Evolutionary conservation across 2,888 invertebrate species (phyloP), one percentile per base, ranked within the genome.

Genomic region (Epirrhoe tristata): DNA sequence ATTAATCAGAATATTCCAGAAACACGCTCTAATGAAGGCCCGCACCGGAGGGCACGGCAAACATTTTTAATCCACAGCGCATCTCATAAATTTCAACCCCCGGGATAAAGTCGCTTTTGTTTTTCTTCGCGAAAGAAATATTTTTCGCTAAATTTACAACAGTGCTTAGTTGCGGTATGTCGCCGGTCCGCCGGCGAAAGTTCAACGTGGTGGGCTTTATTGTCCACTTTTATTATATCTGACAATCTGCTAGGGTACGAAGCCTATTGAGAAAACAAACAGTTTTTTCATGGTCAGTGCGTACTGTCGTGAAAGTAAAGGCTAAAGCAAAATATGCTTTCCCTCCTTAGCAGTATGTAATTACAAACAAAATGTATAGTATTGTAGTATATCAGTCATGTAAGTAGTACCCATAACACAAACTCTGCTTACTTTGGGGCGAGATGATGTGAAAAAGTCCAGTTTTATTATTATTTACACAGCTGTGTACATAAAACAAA

Each of bases 41-140:
- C 84, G 79, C 76, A 84, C 89, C 88, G 70, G 87, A 90, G 92
- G 89, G 91, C 83, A 87, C 78, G 82, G 88, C 87, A 90, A 91
- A 90, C 90, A 91, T 91, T 91, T 91, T 91, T 90, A 91, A 92
- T 92, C 91, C 91, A 79, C 83, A 81, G 87, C 91, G 91, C 88
- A 91, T 91, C 91, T 90, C 90, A 91, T 91, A 91, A 91, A 91
- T 91, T 90, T 88, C 87, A 85, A 83, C 84, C 85, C 68, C 81
- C 78, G 77, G 85, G 86, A 86, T 87, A 85, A 87, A 90, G 85
- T 87, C 85, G 81, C 88, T 83, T 90, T 91, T 90, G 89, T 90
- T 91, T 90, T 89, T 86, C 87, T 88, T 88, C 79, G 77, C 81
- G 78, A 83, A 87, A 85, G 83, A 85, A 87, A 89, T 86, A 86